Percentiles rank a stretch among this genome's conserved stretches.
Evolutionary conservation across 2,113 vertebrate genomes (phyloP).

Genomic region (Stigmatopora argus): DNA sequence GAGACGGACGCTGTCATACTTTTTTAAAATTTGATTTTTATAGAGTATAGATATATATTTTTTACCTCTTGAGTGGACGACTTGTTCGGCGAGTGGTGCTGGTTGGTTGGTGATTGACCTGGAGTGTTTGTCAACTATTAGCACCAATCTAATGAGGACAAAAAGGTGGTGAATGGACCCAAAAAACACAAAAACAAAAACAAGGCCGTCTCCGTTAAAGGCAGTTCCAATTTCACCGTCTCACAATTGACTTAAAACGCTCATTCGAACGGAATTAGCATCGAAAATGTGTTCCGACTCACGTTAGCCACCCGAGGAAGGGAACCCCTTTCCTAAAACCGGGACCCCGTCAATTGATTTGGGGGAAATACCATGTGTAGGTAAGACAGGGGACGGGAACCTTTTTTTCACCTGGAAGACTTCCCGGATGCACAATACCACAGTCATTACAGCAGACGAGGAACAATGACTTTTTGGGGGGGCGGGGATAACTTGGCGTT

Average conservation of each 20-base stretch:
- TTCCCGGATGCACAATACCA: constrained; percentile 40
- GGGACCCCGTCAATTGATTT: neutral
- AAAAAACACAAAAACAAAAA: too few species aligned
- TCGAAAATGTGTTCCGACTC: neutral
- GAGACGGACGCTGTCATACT: constrained; percentile 61
- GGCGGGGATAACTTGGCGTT: too few species aligned
- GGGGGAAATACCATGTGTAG: neutral
- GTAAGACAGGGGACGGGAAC: too few species aligned
- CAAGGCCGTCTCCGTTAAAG: neutral
- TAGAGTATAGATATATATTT: neutral
- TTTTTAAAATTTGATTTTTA: constrained; percentile 18
- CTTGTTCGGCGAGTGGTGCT: constrained; percentile 4
- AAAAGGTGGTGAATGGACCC: constrained; percentile 15
- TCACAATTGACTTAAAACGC: neutral
- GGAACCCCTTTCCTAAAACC: neutral
- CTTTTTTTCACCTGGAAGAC: constrained; percentile 14
- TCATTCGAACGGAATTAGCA: neutral
- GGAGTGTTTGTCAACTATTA: constrained; percentile 49
- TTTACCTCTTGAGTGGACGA: constrained; percentile 28
- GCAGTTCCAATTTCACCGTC: neutral
- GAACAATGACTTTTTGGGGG: neutral
- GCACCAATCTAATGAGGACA: constrained; percentile 52
- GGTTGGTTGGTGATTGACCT: constrained; percentile 48
- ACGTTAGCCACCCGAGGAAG: neutral
- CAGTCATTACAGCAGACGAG: constrained; percentile 13